Evolutionary conservation across 2,113 vertebrate species (phyloP).

Genomic region (Pygathrix nemaeus): DNA sequence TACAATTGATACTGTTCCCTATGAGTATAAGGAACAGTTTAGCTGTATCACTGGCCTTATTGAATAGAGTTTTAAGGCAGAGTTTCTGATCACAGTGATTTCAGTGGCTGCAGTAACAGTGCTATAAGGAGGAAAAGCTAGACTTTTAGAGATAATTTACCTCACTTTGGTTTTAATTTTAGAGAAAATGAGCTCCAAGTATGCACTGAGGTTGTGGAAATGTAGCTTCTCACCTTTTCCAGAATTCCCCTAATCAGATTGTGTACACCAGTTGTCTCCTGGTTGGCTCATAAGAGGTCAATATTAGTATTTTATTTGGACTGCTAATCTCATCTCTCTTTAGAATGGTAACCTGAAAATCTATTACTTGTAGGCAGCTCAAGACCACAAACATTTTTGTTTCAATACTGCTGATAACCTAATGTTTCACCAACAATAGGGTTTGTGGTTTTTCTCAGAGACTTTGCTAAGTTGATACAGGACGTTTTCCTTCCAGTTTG

Average conservation of each 20-base stretch:
- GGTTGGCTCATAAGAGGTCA: background rate
- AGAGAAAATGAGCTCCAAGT: background rate
- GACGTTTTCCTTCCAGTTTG: background rate
- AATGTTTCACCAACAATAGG: background rate
- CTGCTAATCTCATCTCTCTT: background rate
- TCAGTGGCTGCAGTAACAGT: background rate
- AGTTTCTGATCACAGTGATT: background rate
- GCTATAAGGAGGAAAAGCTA: background rate
- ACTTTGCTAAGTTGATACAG: background rate
- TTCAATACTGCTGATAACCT: background rate
- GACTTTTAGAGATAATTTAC: background rate
- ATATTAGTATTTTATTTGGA: background rate
- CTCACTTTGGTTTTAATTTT: background rate
- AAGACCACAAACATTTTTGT: background rate
- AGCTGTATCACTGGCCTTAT: background rate
- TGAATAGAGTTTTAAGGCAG: background rate
- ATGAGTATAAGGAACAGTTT: background rate
- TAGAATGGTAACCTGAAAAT: conserved; percentile 10
- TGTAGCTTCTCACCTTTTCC: background rate
- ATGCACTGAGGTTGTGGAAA: background rate
- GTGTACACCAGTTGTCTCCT: background rate
- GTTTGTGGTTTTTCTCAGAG: background rate
- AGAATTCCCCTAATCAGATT: background rate
- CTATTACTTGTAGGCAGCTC: background rate
- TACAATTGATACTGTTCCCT: background rate